Conservation (phyloP, 2,113 vertebrate genomes). For the Odontophorus gujanensis region DNA sequence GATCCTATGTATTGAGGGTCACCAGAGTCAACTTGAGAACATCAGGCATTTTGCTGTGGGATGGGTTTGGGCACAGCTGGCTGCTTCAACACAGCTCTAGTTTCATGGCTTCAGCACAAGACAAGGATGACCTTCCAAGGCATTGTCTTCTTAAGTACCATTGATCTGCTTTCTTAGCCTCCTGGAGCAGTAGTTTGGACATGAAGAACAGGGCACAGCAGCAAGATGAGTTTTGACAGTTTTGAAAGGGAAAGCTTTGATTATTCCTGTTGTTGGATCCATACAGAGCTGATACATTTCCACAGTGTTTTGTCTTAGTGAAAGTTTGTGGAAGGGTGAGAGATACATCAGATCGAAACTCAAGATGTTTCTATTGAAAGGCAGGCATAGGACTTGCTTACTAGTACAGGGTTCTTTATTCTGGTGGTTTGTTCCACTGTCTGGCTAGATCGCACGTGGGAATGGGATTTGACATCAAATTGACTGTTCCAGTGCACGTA, state of each 20-base stretch:
- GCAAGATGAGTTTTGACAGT: fast-evolving
- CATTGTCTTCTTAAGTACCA: not conserved
- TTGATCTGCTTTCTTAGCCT: not conserved
- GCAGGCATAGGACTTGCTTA: not conserved
- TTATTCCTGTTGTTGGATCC: not conserved
- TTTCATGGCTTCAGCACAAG: not conserved
- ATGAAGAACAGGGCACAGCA: not conserved
- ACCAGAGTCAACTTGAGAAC: not conserved
- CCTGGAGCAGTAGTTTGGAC: not conserved
- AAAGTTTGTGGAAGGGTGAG: not conserved
- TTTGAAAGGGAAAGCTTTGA: not conserved
- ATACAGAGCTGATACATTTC: not conserved
- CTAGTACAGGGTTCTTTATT: not conserved
- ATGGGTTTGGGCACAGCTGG: not conserved
- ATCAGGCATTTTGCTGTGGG: not conserved
- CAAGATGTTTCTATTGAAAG: not conserved
- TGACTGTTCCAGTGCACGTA: not conserved
- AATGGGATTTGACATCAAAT: not conserved
- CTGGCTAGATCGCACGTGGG: not conserved
- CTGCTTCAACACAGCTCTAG: not conserved
- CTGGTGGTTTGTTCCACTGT: not conserved
- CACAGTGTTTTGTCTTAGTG: not conserved
- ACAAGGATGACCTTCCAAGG: not conserved
- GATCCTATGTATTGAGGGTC: not conserved
- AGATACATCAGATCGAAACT: not conserved